phyloP scores from a whole-genome alignment of 2,797 vertebrate species.

The Aldrovandia affinis region DNA sequence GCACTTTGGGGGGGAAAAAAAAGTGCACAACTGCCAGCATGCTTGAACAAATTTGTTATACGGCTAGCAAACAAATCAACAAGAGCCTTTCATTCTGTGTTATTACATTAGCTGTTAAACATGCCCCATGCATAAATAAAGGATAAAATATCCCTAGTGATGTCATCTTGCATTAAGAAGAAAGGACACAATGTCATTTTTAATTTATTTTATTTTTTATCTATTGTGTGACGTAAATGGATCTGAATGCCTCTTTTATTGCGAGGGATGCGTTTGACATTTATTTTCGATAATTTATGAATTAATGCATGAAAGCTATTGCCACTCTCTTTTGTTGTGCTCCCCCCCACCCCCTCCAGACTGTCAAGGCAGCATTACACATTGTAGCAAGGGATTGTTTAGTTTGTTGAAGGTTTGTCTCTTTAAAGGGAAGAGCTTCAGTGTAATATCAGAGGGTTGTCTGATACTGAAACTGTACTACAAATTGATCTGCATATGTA shows the following conservation, averaged over 20 bases:
- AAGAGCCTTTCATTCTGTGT: conserved; percentile 61
- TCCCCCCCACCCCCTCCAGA: conserved; percentile 31
- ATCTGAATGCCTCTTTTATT: conserved; percentile 47
- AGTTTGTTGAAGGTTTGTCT: conserved; percentile 17
- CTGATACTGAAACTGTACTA: neutral
- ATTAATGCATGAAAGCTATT: conserved; percentile 20
- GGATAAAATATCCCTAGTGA: conserved; percentile 60
- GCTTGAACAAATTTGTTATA: conserved; percentile 67
- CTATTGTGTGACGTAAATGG: conserved; percentile 54
- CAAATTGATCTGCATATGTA: conserved; percentile 26
- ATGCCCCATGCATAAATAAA: conserved; percentile 47
- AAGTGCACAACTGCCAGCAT: conserved; percentile 57
- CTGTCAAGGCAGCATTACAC: conserved; percentile 42
- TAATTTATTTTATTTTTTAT: conserved; percentile 61
- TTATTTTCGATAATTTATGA: neutral
- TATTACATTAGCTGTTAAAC: conserved; percentile 65
- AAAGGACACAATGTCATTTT: conserved; percentile 60
- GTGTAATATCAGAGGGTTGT: neutral
- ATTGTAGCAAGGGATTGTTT: conserved; percentile 31
- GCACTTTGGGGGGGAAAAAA: conserved; percentile 52
- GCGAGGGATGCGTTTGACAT: conserved; percentile 30
- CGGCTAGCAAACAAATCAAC: conserved; percentile 62
- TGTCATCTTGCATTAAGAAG: conserved; percentile 63
- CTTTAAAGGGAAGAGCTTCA: conserved; percentile 24
- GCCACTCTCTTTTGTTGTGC: conserved; percentile 14